phyloP scores from a whole-genome alignment of 2,888 invertebrate genomes.

The Thysanoteuthis rhombus region DNA sequence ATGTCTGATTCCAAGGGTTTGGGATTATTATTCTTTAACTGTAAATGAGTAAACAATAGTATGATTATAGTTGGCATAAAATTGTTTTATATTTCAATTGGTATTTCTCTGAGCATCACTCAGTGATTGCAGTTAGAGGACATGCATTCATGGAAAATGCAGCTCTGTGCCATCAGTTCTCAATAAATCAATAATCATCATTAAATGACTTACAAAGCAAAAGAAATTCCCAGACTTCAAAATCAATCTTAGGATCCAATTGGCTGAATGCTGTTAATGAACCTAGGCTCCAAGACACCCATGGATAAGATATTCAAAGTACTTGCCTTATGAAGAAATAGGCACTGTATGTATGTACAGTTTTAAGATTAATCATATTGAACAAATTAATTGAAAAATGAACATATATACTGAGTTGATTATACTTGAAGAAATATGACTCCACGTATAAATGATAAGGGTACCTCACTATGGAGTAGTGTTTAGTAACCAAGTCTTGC shows the following conservation, averaged over 20 bases:
- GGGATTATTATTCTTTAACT: too few relatives aligned
- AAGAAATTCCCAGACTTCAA: neutral
- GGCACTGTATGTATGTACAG: neutral
- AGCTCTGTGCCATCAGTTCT: neutral
- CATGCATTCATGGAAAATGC: too few relatives aligned
- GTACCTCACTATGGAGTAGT: too few relatives aligned
- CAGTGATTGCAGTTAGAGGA: too few relatives aligned
- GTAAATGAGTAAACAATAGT: too few relatives aligned
- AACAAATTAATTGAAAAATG: neutral
- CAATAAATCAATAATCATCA: constrained; percentile 12
- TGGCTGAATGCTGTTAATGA: neutral
- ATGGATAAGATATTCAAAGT: neutral
- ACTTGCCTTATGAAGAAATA: neutral
- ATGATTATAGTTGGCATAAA: too few relatives aligned
- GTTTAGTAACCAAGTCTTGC: too few relatives aligned
- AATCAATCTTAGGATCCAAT: neutral
- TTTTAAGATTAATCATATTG: neutral
- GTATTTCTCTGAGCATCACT: too few relatives aligned
- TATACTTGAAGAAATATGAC: too few relatives aligned
- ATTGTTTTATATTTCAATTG: too few relatives aligned
- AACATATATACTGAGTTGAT: neutral
- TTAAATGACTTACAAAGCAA: neutral
- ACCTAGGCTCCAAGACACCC: neutral
- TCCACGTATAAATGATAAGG: too few relatives aligned
- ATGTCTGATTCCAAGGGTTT: too few relatives aligned